Evolutionary conservation across 1,140 invertebrate genomes (phyloP).

Genomic region (Drosophila rhopaloa): DNA sequence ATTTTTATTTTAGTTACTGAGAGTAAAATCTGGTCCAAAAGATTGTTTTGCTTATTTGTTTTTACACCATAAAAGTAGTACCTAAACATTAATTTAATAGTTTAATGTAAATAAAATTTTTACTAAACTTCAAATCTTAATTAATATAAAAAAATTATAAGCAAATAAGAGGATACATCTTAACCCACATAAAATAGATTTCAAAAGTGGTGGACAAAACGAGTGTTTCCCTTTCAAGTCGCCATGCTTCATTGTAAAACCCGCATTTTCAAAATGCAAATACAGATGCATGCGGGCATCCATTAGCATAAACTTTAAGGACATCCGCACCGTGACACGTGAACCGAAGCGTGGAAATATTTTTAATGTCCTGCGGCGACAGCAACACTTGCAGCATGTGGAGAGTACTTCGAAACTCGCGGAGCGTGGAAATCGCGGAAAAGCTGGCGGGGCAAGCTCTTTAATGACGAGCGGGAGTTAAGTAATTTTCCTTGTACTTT

Average conservation of each 20-base stretch:
- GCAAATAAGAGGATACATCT: too few species aligned
- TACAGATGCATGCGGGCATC: constrained; percentile 45
- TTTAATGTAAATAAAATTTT: too few species aligned
- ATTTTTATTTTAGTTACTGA: background rate
- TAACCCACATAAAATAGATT: background rate
- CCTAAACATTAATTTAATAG: too few species aligned
- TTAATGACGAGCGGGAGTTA: constrained; percentile 56
- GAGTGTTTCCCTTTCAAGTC: constrained; percentile 14
- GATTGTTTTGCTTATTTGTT: background rate
- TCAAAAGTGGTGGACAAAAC: constrained; percentile 1
- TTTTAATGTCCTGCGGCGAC: constrained; percentile 46
- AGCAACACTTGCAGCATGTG: constrained; percentile 22
- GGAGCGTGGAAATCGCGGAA: constrained; percentile 6
- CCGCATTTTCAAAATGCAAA: constrained; percentile 41
- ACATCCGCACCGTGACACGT: constrained; percentile 11
- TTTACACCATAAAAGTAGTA: too few species aligned
- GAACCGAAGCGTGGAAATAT: constrained; percentile 21
- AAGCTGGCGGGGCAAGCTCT: constrained; percentile 25
- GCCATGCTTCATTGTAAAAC: constrained; percentile 5
- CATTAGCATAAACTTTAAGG: constrained; percentile 56
- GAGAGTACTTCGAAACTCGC: constrained; percentile 5
- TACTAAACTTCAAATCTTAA: too few species aligned
- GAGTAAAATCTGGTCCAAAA: background rate
- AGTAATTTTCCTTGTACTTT: constrained; percentile 71
- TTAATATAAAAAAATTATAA: too few species aligned